Evolutionary conservation across 2,797 vertebrate genomes (phyloP), one percentile per base, ranked within the genome.

Genomic region (Centropyge bicolor): DNA sequence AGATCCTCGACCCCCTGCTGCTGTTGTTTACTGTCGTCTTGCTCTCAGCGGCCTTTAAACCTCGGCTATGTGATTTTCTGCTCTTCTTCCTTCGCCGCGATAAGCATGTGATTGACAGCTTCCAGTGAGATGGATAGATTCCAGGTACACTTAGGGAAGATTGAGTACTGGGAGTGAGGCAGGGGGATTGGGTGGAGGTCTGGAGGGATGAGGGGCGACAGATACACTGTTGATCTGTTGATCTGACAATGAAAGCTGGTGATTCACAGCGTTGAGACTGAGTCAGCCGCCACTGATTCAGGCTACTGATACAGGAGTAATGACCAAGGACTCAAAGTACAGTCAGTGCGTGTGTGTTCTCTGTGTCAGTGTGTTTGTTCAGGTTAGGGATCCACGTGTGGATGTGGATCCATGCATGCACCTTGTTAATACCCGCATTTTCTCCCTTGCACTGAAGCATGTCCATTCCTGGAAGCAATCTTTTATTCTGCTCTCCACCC

Each of bases 21-120:
- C 40, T 86, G 70, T 71, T 80, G 77, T 88, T 89, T 82, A 86
- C 76, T 57, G 66, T 59, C 56, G 2, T 51, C 60, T 82, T 81
- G 49, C 70, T 87, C 73, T 74, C 45, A 19, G 38, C 31, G 70
- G 73, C 76, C 82, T 89, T 86, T 67, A 78, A 86, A 86, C 54
- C 74, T 80, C 66, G 70, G 13, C 68, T 43, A 41, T 86, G 74
- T 78, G 76, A 82, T 86, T 87, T 85, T 81, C 78, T 82, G 77
- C 84, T 74, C 57, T 31, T 74, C 54, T 77, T 80, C 74, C 73
- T 85, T 76, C 57, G 20, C 63, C 43, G 52, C 59, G 75, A 82
- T 80, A 74, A 86, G 63, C 22, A 61, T 49, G 16, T 87, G 86
- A 92, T 71, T 82, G 82, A 77, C 83, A 84, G 81, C 78, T 66